Conservation (phyloP, 2,888 invertebrate species). For the Gymnoscelis rufifasciata region DNA sequence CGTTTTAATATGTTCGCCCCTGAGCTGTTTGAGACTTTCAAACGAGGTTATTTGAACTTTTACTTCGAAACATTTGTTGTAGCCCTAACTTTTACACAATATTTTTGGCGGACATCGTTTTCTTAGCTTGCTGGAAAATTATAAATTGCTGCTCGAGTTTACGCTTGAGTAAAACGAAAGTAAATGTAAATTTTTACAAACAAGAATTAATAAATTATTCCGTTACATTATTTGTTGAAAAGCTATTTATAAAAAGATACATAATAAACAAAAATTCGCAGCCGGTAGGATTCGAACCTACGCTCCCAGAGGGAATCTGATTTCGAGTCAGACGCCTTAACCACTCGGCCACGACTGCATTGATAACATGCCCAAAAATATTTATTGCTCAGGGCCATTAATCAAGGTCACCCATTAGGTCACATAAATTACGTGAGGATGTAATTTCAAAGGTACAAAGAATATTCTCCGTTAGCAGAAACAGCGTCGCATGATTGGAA, state of each 20-base stretch:
- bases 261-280: slow-evolving; percentile 68
- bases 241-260: neutral
- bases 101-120: too few species aligned
- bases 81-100: too few species aligned
- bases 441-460: too few species aligned
- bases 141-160: too few species aligned
- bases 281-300: slow-evolving; percentile 94
- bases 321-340: slow-evolving; percentile 94
- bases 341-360: slow-evolving; percentile 91
- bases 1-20: slow-evolving; percentile 16
- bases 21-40: slow-evolving; percentile 2
- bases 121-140: too few species aligned
- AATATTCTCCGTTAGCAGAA: too few species aligned
- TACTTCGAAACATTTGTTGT: too few species aligned
- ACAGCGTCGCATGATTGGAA: neutral
- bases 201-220: too few species aligned
- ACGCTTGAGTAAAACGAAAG: too few species aligned
- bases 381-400: neutral
- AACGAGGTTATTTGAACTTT: neutral
- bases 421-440: too few species aligned
- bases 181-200: too few species aligned
- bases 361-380: neutral
- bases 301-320: slow-evolving; percentile 94
- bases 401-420: slow-evolving; percentile 4
- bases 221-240: too few species aligned